A percentile compares a stretch with the other conserved stretches of the same genome.
These are phyloP conservation scores for Pelodytes ibericus DNA, from an alignment of 2,797 vertebrate genomes.

Conservation along the genomic window DNA sequence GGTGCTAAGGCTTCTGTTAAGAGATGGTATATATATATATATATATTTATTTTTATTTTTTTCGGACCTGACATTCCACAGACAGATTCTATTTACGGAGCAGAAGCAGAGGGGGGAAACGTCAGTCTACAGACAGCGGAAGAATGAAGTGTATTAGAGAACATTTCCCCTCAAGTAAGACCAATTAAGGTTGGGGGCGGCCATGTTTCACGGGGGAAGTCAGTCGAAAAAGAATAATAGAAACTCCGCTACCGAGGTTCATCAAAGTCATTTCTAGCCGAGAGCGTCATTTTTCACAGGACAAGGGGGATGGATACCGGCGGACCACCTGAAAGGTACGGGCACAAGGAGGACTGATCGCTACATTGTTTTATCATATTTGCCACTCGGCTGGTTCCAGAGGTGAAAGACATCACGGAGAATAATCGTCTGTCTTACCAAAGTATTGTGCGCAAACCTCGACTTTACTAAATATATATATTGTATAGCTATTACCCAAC, in stretches of 20 bases:
- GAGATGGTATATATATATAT: too few relatives aligned
- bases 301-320: constrained; percentile 93
- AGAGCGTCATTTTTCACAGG: constrained; percentile 96
- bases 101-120: constrained; percentile 58
- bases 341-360: constrained; percentile 90
- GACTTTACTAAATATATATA: constrained; percentile 32
- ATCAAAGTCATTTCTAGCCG: constrained; percentile 93
- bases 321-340: constrained; percentile 92
- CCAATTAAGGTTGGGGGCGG: constrained; percentile 84
- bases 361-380: constrained; percentile 98
- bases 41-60: too few relatives aligned
- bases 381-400: constrained; percentile 90
- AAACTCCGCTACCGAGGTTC: constrained; percentile 84
- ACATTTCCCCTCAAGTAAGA: constrained; percentile 92
- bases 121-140: constrained; percentile 56
- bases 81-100: constrained; percentile 53
- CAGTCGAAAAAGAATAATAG: constrained; percentile 99
- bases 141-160: constrained; percentile 79
- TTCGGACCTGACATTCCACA: constrained; percentile 53
- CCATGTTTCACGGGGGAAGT: constrained; percentile 83
- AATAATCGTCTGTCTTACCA: constrained; percentile 58
- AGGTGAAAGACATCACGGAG: constrained; percentile 63
- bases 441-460: constrained; percentile 1
- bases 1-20: too few relatives aligned
- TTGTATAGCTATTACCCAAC: too few relatives aligned